A percentile compares a stretch with the other conserved stretches of the same genome.
Conservation (phyloP, 2,888 invertebrate genomes). For the Uloborus plumipes region DNA sequence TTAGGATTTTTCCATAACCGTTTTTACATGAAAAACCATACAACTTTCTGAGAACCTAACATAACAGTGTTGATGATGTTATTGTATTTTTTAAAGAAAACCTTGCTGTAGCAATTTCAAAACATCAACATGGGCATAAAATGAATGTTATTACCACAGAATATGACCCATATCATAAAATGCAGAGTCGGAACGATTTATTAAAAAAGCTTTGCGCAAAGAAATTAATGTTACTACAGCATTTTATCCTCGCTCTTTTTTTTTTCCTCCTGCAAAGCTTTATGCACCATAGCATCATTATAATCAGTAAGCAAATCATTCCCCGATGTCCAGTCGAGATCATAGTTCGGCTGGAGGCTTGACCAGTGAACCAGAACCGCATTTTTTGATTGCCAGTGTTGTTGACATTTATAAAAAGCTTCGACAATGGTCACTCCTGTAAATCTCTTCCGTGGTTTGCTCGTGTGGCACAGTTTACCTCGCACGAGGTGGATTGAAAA, state of each 20-base stretch:
- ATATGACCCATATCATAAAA: too few relatives aligned
- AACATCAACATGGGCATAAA: too few relatives aligned
- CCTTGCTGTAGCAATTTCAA: too few relatives aligned
- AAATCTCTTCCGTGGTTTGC: constrained; percentile 7
- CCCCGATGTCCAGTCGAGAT: not conserved
- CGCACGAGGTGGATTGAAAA: not conserved
- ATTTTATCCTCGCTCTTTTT: not conserved
- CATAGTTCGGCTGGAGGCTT: constrained; percentile 16
- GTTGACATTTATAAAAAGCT: constrained; percentile 15
- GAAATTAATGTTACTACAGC: not conserved
- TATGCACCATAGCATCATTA: not conserved
- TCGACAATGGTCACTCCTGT: constrained; percentile 31
- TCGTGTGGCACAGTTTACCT: constrained; percentile 19
- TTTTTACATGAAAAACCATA: too few relatives aligned
- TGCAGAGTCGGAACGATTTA: too few relatives aligned
- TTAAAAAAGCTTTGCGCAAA: not conserved
- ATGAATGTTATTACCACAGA: too few relatives aligned
- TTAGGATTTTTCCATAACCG: too few relatives aligned
- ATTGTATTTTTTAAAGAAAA: too few relatives aligned
- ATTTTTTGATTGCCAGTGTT: constrained; percentile 22
- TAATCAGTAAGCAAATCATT: not conserved
- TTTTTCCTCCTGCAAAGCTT: not conserved
- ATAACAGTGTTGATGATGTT: too few relatives aligned
- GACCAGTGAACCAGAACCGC: constrained; percentile 55
- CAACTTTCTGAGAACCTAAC: too few relatives aligned